These are phyloP conservation scores for Pelecanus crispus DNA, from an alignment of 2,113 vertebrate species.

Conservation along the genomic window DNA sequence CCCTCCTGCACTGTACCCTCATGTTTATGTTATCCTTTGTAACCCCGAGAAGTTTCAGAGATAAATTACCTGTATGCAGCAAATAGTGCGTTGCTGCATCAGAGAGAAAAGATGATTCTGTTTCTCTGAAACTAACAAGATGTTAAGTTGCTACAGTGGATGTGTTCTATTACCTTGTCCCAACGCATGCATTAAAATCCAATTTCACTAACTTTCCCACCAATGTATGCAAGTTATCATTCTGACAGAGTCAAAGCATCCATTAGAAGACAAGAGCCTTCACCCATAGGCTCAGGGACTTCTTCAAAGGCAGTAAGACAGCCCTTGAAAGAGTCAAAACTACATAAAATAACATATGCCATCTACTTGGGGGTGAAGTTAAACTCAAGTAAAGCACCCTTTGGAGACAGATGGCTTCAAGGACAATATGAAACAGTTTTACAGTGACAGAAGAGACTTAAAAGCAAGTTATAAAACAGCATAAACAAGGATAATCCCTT, in stretches of 20 bases:
- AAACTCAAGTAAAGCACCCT: background rate
- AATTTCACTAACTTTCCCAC: background rate
- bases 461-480: background rate
- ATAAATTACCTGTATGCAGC: background rate
- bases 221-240: background rate
- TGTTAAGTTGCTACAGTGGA: background rate
- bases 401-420: background rate
- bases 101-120: background rate
- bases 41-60: background rate
- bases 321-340: background rate
- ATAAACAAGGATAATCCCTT: background rate
- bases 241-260: background rate
- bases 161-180: background rate
- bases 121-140: background rate
- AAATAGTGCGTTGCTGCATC: background rate
- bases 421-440: background rate
- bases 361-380: background rate
- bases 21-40: background rate
- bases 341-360: background rate
- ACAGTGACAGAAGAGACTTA: background rate
- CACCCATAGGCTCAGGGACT: background rate
- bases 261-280: background rate
- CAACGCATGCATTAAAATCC: background rate
- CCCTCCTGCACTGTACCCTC: background rate
- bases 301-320: background rate